phyloP scores from a whole-genome alignment of 2,888 invertebrate species.

The Eledona agricola region DNA sequence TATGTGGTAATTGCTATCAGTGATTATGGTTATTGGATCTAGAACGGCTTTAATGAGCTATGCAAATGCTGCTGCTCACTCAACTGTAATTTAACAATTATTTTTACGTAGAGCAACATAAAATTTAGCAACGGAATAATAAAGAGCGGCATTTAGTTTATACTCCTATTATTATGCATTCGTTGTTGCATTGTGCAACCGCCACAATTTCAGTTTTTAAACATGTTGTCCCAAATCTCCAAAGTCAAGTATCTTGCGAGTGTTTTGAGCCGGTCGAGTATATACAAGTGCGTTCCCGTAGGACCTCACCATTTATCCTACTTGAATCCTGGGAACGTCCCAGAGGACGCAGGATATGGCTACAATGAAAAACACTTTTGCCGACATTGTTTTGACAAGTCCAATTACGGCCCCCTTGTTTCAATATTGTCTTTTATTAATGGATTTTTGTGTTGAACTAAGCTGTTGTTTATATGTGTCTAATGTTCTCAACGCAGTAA shows the following conservation, averaged over 20 bases:
- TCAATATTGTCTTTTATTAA: conserved; percentile 45
- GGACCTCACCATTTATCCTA: conserved; percentile 47
- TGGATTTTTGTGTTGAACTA: conserved; percentile 31
- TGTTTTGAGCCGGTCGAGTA: conserved; percentile 42
- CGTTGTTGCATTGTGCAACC: too few relatives aligned
- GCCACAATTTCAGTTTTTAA: conserved; percentile 26
- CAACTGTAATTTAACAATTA: too few relatives aligned
- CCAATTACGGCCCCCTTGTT: conserved; percentile 44
- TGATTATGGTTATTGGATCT: too few relatives aligned
- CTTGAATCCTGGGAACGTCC: conserved; percentile 46
- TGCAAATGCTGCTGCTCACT: too few relatives aligned
- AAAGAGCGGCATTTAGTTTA: too few relatives aligned
- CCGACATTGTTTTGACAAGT: conserved; percentile 46
- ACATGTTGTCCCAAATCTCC: conserved; percentile 39
- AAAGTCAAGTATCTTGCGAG: conserved; percentile 41
- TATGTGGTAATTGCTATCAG: too few relatives aligned
- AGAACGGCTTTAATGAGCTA: too few relatives aligned
- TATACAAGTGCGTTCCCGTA: conserved; percentile 39
- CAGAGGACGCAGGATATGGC: conserved; percentile 43
- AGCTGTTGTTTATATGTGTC: conserved; percentile 32
- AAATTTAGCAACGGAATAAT: too few relatives aligned
- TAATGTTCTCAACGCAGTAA: conserved; percentile 32
- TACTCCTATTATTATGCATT: too few relatives aligned
- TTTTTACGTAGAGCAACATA: too few relatives aligned
- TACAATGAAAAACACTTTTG: conserved; percentile 48